A percentile compares a stretch with the other conserved stretches of the same genome.
Conservation (phyloP, 2,888 invertebrate species). For the Galerucella nymphaeae region DNA sequence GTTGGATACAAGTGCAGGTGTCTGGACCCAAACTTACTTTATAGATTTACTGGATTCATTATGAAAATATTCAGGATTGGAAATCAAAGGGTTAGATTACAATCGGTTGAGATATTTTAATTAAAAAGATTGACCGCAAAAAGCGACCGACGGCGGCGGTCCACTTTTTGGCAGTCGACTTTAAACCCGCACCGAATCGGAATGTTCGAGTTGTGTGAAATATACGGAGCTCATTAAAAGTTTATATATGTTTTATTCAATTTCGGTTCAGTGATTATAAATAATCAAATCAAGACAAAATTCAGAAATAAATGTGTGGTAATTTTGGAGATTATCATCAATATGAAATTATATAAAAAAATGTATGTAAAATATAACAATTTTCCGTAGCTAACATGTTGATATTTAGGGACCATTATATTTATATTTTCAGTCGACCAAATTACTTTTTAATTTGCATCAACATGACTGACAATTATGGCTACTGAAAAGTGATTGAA, state of each 20-base stretch:
- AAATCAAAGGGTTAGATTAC: conserved; percentile 56
- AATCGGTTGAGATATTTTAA: conserved; percentile 64
- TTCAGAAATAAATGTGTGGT: no score
- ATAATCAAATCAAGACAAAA: no score
- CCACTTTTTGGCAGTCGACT: conserved; percentile 32
- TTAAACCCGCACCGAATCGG: conserved; percentile 21
- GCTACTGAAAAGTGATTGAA: no score
- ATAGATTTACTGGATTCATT: conserved; percentile 56
- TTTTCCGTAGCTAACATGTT: no score
- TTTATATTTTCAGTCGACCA: no score
- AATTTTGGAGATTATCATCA: no score
- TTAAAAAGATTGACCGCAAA: conserved; percentile 59
- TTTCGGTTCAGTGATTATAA: neutral
- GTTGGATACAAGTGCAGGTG: conserved; percentile 44
- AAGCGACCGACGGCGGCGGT: conserved; percentile 37
- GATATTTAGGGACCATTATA: no score
- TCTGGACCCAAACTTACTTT: conserved; percentile 44
- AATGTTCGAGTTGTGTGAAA: conserved; percentile 20
- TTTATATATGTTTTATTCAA: neutral
- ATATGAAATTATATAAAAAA: no score
- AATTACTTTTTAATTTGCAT: no score
- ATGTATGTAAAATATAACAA: no score
- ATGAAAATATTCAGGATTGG: conserved; percentile 54
- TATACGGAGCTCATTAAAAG: neutral
- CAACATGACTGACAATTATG: no score